Base-by-base conservation (phyloP, 2,888 invertebrate species). In the Tromatobia lineatoria region DNA sequence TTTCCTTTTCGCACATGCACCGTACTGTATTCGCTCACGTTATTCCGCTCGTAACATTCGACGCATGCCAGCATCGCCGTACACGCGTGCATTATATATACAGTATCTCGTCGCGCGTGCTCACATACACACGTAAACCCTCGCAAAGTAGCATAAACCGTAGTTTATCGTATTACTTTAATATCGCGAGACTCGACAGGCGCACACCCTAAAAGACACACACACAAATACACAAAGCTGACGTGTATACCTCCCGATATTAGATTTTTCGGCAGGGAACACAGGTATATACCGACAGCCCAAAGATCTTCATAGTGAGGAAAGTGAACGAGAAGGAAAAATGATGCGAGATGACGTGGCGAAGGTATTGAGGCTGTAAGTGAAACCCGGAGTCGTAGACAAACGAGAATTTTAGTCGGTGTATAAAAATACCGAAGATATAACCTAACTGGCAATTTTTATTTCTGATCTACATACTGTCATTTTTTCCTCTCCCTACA, bases 141-240 rank as follows among this genome's bases (percentile, higher is more conserved):
- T 85, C 74, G 83, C 86, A 88, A 89, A 88, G 86, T 88, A 85
- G 87, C 87, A 86, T 89, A 89, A 90, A 89, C 88, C 86, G 87
- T 89, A 87, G 87, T 89, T 89, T 89, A 89, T 90, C 88, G 86
- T 88, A 88, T 89, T 88, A 88, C 88, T 89, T 88, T 88, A 86
- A 89, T 89, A 88, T 86, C 80, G 83, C 86, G 70, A 69, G 59
- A 54, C 69, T 78, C 74, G 71, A 71, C 81, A 66, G 71, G 45
- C 71, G 77, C 76, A 54, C 64, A 76, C 81, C 42, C 66, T 18
- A 3, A 59, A 34, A 67, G 23, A 38, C 69, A 69, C 45, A 73
- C 42, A 78, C 69, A 74, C 50, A 78, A 42, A 69, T 71, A 66
- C 45, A 34, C 15, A 18, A 57, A 52, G 52, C 50, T 69, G 71